Percentiles rank a stretch among this genome's conserved stretches.
phyloP scores from a whole-genome alignment of 2,888 invertebrate genomes.

The Morinoia aosen region DNA sequence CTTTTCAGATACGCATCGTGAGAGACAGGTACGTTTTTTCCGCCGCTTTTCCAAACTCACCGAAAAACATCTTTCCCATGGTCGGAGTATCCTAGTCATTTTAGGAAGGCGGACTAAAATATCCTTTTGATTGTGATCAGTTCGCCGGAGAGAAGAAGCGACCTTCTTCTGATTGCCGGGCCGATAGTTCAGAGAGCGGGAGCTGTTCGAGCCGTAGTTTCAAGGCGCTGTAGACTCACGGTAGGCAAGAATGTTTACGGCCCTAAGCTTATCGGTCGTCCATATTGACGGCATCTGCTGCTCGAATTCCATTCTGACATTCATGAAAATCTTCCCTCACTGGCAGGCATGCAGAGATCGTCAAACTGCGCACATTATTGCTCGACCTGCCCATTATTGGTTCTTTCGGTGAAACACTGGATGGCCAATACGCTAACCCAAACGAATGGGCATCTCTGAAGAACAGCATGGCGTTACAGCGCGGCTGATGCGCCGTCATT shows the following conservation, averaged over 20 bases:
- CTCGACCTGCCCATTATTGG: not conserved
- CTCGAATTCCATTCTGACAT: not conserved
- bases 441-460: not conserved
- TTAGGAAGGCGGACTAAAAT: not conserved
- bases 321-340: not conserved
- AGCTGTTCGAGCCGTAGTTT: not conserved
- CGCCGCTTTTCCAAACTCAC: not conserved
- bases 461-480: not conserved
- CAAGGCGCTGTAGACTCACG: not conserved
- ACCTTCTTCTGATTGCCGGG: not conserved
- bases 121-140: conserved; percentile 12
- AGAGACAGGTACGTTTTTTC: conserved; percentile 28
- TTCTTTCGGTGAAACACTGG: not conserved
- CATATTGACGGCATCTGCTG: conserved; percentile 38
- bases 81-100: not conserved
- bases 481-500: not conserved
- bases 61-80: conserved; percentile 25
- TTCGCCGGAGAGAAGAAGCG: not conserved
- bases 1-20: not conserved
- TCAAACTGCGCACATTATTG: not conserved
- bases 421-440: not conserved
- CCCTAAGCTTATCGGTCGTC: not conserved
- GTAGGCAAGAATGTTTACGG: conserved; percentile 30
- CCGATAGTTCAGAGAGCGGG: conserved; percentile 6
- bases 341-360: not conserved